Evolutionary conservation across 2,888 invertebrate species (phyloP).

Genomic region (Eilema sororculum): DNA sequence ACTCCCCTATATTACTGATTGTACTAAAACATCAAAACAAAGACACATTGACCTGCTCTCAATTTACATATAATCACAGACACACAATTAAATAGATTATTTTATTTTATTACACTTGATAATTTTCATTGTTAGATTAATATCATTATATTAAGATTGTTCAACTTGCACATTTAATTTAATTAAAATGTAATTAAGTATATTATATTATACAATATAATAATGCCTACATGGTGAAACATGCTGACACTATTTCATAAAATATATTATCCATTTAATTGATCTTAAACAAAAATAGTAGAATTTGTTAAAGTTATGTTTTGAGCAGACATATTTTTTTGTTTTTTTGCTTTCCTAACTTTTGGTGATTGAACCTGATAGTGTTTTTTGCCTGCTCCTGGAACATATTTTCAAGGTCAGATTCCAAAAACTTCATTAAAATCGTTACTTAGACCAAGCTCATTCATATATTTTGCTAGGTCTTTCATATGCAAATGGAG

Average conservation of each 20-base stretch:
- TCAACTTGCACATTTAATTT: too few relatives aligned
- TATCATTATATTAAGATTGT: too few relatives aligned
- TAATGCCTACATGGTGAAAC: too few relatives aligned
- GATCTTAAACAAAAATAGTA: neutral
- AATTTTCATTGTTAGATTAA: too few relatives aligned
- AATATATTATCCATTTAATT: neutral
- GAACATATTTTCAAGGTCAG: constrained; percentile 6
- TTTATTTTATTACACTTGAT: too few relatives aligned
- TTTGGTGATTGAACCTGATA: neutral
- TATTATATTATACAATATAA: neutral
- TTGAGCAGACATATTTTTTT: neutral
- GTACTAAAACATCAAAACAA: too few relatives aligned
- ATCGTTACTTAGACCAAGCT: constrained; percentile 89
- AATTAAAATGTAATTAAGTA: neutral
- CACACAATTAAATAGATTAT: too few relatives aligned
- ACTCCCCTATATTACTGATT: too few relatives aligned
- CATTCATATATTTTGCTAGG: constrained; percentile 91
- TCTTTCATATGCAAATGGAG: constrained; percentile 92
- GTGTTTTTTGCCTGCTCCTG: neutral
- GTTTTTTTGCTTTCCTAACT: neutral
- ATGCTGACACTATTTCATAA: neutral
- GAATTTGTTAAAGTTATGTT: neutral
- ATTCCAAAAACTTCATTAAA: constrained; percentile 94
- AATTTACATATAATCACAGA: too few relatives aligned
- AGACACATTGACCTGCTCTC: too few relatives aligned